Evolutionary conservation across 2,888 invertebrate species (phyloP).

Genomic region (Aphrophora alni): DNA sequence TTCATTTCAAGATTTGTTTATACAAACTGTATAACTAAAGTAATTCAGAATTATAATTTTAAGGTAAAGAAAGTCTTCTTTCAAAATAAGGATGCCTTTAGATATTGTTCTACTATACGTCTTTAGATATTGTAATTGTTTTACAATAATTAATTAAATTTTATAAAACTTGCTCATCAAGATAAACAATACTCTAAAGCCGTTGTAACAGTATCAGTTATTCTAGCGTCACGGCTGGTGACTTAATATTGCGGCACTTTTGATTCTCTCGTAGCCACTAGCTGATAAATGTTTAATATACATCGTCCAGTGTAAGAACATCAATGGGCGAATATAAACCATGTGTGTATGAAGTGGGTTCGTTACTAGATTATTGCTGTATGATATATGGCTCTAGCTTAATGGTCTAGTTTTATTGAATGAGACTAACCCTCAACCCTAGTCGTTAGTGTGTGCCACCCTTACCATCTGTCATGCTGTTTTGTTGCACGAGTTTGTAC

Average conservation of each 20-base stretch:
- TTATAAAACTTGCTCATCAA: too few species aligned
- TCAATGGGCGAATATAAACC: too few species aligned
- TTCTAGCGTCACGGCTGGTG: background rate
- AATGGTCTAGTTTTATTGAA: background rate
- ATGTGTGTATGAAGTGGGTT: background rate
- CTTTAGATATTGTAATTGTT: too few species aligned
- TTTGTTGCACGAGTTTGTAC: background rate
- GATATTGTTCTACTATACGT: too few species aligned
- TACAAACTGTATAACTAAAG: too few species aligned
- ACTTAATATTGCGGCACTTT: background rate
- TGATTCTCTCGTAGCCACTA: background rate
- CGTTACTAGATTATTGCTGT: background rate
- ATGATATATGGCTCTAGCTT: background rate
- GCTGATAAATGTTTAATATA: background rate
- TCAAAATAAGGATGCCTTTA: too few species aligned
- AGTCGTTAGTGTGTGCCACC: background rate
- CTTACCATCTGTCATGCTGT: background rate
- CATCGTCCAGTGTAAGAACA: background rate
- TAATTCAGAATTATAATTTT: too few species aligned
- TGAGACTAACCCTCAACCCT: background rate
- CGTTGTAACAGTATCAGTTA: background rate
- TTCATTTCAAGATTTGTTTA: too few species aligned
- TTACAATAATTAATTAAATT: too few species aligned
- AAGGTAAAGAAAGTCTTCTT: too few species aligned
- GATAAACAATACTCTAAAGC: too few species aligned